Evolutionary conservation across 2,888 invertebrate species (phyloP).

Genomic region (Zonitis immaculata): DNA sequence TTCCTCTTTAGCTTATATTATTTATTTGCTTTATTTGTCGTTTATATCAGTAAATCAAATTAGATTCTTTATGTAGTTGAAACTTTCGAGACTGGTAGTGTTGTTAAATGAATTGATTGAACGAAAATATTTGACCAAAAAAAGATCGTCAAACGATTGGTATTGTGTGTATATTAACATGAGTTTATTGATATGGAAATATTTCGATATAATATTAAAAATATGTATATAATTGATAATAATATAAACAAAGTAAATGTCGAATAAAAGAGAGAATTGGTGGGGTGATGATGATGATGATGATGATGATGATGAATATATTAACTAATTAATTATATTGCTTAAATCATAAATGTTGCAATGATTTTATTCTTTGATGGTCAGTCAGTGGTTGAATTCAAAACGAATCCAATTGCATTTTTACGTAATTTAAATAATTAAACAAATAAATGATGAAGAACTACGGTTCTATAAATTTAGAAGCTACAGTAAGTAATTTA

Average conservation of each 20-base stretch:
- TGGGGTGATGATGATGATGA: constrained; percentile 18
- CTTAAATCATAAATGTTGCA: constrained; percentile 7
- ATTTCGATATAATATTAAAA: background rate
- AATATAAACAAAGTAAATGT: constrained; percentile 9
- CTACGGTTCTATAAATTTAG: background rate
- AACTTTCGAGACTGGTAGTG: too few relatives aligned
- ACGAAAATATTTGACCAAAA: too few relatives aligned
- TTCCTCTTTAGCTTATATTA: too few relatives aligned
- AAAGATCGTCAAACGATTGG: too few relatives aligned
- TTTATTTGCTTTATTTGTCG: too few relatives aligned
- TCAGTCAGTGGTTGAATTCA: background rate
- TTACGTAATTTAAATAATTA: background rate
- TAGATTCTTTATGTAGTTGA: too few relatives aligned
- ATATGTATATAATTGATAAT: constrained; percentile 11
- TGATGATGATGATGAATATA: constrained; percentile 16
- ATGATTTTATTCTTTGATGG: background rate
- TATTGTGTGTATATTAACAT: too few relatives aligned
- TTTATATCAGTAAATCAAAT: too few relatives aligned
- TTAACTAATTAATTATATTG: constrained; percentile 9
- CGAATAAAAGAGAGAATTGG: constrained; percentile 3
- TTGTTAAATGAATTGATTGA: too few relatives aligned
- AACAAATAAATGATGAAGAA: background rate
- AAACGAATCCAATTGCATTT: background rate
- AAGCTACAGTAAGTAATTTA: background rate
- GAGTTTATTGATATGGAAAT: background rate